A percentile compares a stretch with the other conserved stretches of the same genome.
Conservation (phyloP, 2,888 invertebrate genomes). For the Gibbula magus region DNA sequence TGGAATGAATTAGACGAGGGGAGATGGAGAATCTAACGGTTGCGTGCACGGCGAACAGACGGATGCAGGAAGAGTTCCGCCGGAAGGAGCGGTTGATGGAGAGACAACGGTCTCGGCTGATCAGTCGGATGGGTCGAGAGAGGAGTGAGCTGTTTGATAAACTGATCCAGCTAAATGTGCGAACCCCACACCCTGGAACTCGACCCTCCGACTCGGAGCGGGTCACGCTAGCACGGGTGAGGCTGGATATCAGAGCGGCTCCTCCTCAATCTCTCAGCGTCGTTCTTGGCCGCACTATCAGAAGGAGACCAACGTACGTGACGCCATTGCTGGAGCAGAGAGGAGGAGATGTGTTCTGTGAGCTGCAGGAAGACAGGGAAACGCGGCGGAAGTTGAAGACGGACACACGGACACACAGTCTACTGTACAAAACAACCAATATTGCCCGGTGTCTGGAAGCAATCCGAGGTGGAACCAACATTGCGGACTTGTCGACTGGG, state of each 20-base stretch:
- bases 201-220: neutral
- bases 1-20: neutral
- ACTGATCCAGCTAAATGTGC: conserved; percentile 26
- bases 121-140: conserved; percentile 24
- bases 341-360: neutral
- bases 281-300: neutral
- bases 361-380: neutral
- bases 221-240: neutral
- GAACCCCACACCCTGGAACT: conserved; percentile 13
- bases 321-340: neutral
- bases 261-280: neutral
- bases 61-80: neutral
- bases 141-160: conserved; percentile 32
- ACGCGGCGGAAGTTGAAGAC: neutral
- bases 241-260: neutral
- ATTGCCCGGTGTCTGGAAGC: neutral
- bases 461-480: neutral
- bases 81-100: conserved; percentile 8
- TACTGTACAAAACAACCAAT: neutral
- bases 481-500: neutral
- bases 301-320: neutral
- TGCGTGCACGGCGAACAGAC: neutral
- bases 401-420: neutral
- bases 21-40: neutral
- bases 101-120: conserved; percentile 25